These are phyloP conservation scores for Dryoscopus gambensis DNA, from an alignment of 2,113 vertebrate genomes.

Conservation along the genomic window DNA sequence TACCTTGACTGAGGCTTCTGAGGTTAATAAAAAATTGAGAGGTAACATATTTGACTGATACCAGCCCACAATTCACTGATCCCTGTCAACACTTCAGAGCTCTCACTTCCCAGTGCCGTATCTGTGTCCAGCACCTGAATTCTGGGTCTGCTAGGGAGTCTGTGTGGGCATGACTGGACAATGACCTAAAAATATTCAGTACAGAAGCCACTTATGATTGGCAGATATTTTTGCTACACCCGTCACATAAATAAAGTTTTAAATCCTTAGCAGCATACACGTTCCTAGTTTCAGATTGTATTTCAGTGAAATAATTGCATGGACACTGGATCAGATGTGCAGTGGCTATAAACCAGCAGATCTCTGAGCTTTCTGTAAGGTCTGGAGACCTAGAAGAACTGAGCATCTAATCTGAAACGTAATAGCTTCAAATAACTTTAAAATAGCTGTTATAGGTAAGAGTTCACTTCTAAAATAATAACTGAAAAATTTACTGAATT, in stretches of 20 bases:
- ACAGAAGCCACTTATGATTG: not conserved
- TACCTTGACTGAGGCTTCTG: not conserved
- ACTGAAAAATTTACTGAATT: not conserved
- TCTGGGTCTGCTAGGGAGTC: not conserved
- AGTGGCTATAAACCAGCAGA: not conserved
- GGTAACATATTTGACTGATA: not conserved
- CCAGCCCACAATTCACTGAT: not conserved
- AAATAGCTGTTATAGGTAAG: not conserved
- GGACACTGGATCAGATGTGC: not conserved
- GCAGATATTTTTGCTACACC: not conserved
- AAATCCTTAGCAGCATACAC: not conserved
- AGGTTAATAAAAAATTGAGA: not conserved
- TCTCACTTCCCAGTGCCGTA: not conserved
- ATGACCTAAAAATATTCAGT: not conserved
- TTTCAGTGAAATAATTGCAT: not conserved
- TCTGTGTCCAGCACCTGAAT: not conserved
- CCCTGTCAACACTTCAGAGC: not conserved
- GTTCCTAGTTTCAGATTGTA: not conserved
- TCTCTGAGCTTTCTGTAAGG: not conserved
- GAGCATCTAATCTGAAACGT: not conserved
- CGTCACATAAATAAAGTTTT: not conserved
- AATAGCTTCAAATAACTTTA: not conserved
- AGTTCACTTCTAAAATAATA: not conserved
- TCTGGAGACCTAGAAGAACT: not conserved
- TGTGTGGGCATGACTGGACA: not conserved